Percentiles rank a stretch among this genome's conserved stretches.
phyloP scores from a whole-genome alignment of 2,797 vertebrate genomes.

The Chrosomus eos region DNA sequence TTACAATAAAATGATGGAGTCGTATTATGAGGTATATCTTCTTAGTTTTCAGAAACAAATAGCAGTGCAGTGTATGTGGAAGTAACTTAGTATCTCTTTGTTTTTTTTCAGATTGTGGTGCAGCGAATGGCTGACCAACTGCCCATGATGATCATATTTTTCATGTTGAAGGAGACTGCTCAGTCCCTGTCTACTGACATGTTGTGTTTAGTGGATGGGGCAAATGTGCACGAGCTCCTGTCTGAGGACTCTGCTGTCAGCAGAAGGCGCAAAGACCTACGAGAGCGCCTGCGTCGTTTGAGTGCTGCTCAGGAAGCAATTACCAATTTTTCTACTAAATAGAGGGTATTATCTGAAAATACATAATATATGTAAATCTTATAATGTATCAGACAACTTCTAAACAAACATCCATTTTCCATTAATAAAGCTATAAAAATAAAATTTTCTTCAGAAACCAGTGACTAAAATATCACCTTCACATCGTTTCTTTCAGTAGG shows the following conservation, averaged over 20 bases:
- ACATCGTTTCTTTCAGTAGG: too few species aligned
- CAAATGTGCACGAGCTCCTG: constrained; percentile 65
- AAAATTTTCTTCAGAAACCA: too few species aligned
- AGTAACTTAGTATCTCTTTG: not conserved
- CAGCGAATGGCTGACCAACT: constrained; percentile 73
- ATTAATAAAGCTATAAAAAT: too few species aligned
- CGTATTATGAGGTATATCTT: constrained; percentile 59
- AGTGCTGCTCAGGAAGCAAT: not conserved
- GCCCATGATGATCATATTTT: constrained; percentile 73
- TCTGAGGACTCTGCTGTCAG: constrained; percentile 57
- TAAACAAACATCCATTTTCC: too few species aligned
- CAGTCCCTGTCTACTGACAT: constrained; percentile 65
- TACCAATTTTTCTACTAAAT: not conserved
- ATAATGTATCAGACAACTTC: too few species aligned
- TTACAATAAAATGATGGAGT: constrained; percentile 50
- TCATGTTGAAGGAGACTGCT: constrained; percentile 65
- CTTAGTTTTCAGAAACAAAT: not conserved
- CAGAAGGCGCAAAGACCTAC: not conserved
- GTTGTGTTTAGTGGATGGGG: constrained; percentile 72
- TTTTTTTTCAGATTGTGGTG: constrained; percentile 65
- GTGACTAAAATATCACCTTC: too few species aligned
- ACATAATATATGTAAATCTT: too few species aligned
- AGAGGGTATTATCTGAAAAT: too few species aligned
- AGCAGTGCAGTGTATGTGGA: not conserved
- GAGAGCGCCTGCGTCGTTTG: not conserved